Base-by-base conservation (phyloP, 2,113 vertebrate species). In the Poecilia latipinna region DNA sequence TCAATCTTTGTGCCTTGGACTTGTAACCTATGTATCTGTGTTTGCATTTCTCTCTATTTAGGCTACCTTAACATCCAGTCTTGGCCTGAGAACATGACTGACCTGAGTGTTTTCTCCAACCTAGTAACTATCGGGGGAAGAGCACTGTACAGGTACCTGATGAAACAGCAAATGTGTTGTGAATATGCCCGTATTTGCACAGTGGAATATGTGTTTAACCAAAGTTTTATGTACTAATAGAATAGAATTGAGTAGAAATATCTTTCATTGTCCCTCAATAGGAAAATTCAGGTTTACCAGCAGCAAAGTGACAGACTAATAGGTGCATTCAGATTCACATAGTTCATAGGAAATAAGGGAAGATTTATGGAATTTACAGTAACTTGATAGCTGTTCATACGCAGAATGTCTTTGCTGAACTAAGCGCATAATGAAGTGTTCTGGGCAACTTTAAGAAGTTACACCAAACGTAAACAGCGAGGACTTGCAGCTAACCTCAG, bases 1-100 rank as follows among this genome's bases (percentile, higher is more conserved):
- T 42, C 39, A 13, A 42, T 42, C 12, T 42, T 42, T 64, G 70
- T 72, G 37, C 37, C 48, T 12, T 31, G 73, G 83, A 81, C 74
- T 31, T 79, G 17, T 24, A 78, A 33, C n/a, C 8, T 79, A 8
- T 82, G 26, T 80, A 28, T 83, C 33, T 90, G 22, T 73, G 35
- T 81, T 2, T 70, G 51, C 7, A 24, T 57, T 19, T 75, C 51
- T 73, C 57, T 72, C 57, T 84, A 61, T 86, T 60, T 86, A 99
- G 98, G 98, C 51, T 98, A 94, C 87, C 90, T 99, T 85, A 99
- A 99, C 88, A 98, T 99, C 88, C 98, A 99, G 72, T 99, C 98
- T 0, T 99, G 98, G 98, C 98, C 98, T 37, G 96, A 97, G 91
- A 99, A 99, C 82, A 97, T 99, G 95, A 98, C 97, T 4, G 97